Evolutionary conservation across 2,113 vertebrate genomes (phyloP).

Genomic region (Xenopus tropicalis): DNA sequence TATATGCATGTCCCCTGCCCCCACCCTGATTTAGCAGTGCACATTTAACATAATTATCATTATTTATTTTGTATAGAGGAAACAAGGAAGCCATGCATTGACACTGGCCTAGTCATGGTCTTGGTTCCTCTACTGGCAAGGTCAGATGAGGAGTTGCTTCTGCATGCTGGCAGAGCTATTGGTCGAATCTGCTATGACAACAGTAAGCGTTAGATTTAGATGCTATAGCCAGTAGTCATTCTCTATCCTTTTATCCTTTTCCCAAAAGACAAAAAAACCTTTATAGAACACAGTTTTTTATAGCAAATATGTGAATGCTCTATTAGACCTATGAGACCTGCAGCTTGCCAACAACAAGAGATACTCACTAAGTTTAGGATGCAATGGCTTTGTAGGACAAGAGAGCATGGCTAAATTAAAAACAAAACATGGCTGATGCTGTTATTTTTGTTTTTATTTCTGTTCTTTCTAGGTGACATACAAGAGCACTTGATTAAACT

Average conservation of each 20-base stretch:
- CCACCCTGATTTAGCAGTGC: not conserved
- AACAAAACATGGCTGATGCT: too few species aligned
- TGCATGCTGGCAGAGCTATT: conserved; percentile 79
- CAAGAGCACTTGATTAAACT: conserved; percentile 77
- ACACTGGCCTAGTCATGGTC: conserved; percentile 72
- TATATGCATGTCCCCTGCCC: too few species aligned
- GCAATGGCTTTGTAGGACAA: not conserved
- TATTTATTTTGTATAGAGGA: conserved; percentile 57
- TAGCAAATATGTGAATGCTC: too few species aligned
- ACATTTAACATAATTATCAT: not conserved
- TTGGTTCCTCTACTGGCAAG: conserved; percentile 75
- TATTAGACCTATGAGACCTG: too few species aligned
- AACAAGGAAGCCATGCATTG: conserved; percentile 73
- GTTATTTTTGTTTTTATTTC: not conserved
- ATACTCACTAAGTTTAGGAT: too few species aligned
- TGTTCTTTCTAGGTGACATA: conserved; percentile 62
- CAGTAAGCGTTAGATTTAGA: conserved; percentile 59
- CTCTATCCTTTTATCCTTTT: too few species aligned
- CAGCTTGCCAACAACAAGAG: too few species aligned
- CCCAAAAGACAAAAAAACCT: too few species aligned
- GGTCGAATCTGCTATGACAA: conserved; percentile 85
- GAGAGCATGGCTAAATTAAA: not conserved
- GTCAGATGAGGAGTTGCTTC: conserved; percentile 72
- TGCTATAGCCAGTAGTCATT: not conserved
- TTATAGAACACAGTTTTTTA: too few species aligned